Evolutionary conservation across 2,113 vertebrate genomes (phyloP), one percentile per base, ranked within the genome.

Genomic region (Gymnogyps californianus): DNA sequence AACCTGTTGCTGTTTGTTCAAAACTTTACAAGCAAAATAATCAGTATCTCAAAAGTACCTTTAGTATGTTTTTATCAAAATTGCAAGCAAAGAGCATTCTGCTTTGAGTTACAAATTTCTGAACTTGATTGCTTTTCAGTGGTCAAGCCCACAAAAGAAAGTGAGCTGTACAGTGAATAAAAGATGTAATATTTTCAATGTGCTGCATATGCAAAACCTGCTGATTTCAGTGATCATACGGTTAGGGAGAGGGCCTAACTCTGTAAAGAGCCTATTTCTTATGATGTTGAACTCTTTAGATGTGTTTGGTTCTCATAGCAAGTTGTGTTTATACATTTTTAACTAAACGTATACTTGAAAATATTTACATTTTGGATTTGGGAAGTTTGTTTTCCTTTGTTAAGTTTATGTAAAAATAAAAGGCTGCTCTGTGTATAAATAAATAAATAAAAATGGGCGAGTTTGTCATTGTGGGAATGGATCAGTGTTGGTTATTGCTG

Each of bases 251-350:
- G 32, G 21, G 12, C 24, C 26, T 21, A 4, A 6, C 49, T 24
- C 38, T 24, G 19, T 5, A 3, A 17, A 26, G 46, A 65, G n/a
- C 46, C 61, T 42, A 17, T 36, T 11, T 13, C 65, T 38, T 16
- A 4, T 2, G 8, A 0, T 0, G 2, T 38, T 14, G 54, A 66
- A 6, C 81, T 65, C 79, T 18, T 47, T 9, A 6, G n/a, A 7
- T 11, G 16, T 13, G 3, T 29, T 67, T 32, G 59, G 13, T 55
- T 51, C 77, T 57, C 74, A 20, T 11, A 20, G 14, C 36, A 34
- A 12, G 16, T 49, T 24, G 29, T 90, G 42, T 62, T 84, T 34
- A 9, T 65, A 9, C 5, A 0, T 29, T 47, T 62, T 19, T 18
- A 16, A 49, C 55, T 40, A 9, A 26, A 12, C 15, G 40, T 61